These are phyloP conservation scores for Branchinecta lynchi DNA, from an alignment of 1,140 invertebrate species.

Conservation along the genomic window DNA sequence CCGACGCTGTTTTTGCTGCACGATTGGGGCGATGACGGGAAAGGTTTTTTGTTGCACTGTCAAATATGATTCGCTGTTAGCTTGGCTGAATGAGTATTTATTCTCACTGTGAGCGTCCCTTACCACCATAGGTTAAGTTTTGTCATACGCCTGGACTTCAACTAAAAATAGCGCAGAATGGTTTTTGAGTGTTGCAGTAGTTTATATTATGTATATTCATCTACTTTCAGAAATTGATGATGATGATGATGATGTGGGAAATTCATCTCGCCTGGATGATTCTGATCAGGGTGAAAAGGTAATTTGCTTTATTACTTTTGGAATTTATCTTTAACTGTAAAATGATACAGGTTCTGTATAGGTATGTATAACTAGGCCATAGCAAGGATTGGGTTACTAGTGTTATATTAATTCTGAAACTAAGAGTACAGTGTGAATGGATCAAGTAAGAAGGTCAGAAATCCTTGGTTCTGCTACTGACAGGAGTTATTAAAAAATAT, in stretches of 20 bases:
- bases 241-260: constrained; percentile 48
- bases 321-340: background rate
- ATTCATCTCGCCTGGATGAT: constrained; percentile 35
- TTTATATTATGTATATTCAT: constrained; percentile 20
- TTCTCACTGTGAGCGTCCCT: too few species aligned
- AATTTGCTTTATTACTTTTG: too few species aligned
- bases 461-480: too few species aligned
- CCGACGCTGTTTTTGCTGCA: too few species aligned
- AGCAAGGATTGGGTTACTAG: background rate
- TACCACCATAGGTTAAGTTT: too few species aligned
- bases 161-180: too few species aligned
- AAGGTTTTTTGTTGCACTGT: too few species aligned
- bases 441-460: background rate
- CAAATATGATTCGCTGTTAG: too few species aligned
- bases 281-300: constrained; percentile 52
- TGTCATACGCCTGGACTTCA: too few species aligned
- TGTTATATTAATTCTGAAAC: background rate
- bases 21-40: too few species aligned
- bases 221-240: constrained; percentile 48
- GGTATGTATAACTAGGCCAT: background rate
- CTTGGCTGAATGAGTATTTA: too few species aligned
- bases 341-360: background rate
- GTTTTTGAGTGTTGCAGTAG: background rate
- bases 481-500: too few species aligned
- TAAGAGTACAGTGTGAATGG: background rate